Evolutionary conservation across 2,888 invertebrate species (phyloP), one percentile per base, ranked within the genome.

Genomic region (Heliconius hortense): DNA sequence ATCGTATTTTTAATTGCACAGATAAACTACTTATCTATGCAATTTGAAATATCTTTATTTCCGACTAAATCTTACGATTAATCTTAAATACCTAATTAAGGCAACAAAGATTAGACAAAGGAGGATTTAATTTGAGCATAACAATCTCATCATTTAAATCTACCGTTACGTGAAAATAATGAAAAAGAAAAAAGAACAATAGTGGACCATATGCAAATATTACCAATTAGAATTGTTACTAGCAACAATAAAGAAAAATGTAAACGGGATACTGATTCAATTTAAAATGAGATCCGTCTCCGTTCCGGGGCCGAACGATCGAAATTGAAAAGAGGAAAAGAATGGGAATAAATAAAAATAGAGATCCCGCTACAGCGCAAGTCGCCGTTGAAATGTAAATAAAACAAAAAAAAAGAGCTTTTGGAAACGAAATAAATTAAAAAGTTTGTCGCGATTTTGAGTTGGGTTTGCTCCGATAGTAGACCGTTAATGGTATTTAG

Each of bases 371-470:
- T 92, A 92, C 92, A 91, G 91, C 90, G 92, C 93, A 93, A 93
- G 93, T 93, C 93, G 89, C 89, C 91, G 94, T 91, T 92, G 94
- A 93, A 94, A 93, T 92, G 92, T 87, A 93, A 93, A 94, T 92
- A 92, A 93, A 93, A 91, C 89, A 88, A 88, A 91, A 60, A 66
- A 92, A 43, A 39, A 11, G 39, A 88, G 90, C 89, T 91, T 91
- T 92, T 92, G 93, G 91, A 93, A 89, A 90, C 90, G 92, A 93
- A 93, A 93, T 93, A 92, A 93, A 94, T 93, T 93, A 93, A 93
- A 93, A 93, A 92, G 90, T 91, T 88, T 89, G 90, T 90, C 89
- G 90, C 90, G 91, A 91, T 91, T 92, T 91, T 90, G 90, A 84
- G 88, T 86, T 86, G 81, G 77, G 80, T 79, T 79, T 77, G 77